Evolutionary conservation across 2,797 vertebrate genomes (phyloP), one percentile per base, ranked within the genome.

Genomic region (Pteronotus mesoamericanus): DNA sequence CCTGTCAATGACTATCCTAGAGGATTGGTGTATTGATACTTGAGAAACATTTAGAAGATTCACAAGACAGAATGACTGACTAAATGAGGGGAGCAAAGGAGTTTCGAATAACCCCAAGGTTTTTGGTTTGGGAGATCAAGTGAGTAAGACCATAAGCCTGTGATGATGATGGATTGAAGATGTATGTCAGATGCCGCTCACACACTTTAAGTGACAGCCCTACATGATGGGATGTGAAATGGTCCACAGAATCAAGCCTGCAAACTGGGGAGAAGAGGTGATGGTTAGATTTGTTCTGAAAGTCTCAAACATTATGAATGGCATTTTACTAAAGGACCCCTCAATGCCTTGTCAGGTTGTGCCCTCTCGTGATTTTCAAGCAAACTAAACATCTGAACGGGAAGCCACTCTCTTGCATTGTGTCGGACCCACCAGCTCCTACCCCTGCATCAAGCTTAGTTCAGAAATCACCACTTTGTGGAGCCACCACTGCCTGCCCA

Each of bases 21-120:
- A 79, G 39, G 39, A n/a, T 90, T 7, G 22, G 10, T 53, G 2
- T 86, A 57, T 59, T 94, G 89, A 4, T 84, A 61, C 59, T 95
- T 92, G 93, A 78, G 77, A 82, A 85, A 61, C 96, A 77, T 55
- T 48, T 80, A 48, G 34, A 89, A 88, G 18, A 22, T n/a, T 86
- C 39, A 83, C 12, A 85, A 51, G 42, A 90, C 37, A 84, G 74
- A 39, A 72, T 57, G 51, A 69, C 46, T 88, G 19, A 78, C 66
- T 79, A 68, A 85, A 66, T 61, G 75, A 72, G 37, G 22, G 66
- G 5, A 72, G 12, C 6, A 55, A n/a, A n/a, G 34, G 48, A 61
- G 44, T 48, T 39, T 89, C 32, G 3, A 94, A 7, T 83, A 84
- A 87, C 51, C 72, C 46, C 42, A 87, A 29, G 61, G 19, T 48